phyloP scores from a whole-genome alignment of 2,888 invertebrate genomes.

The Drosophila quinaria region DNA sequence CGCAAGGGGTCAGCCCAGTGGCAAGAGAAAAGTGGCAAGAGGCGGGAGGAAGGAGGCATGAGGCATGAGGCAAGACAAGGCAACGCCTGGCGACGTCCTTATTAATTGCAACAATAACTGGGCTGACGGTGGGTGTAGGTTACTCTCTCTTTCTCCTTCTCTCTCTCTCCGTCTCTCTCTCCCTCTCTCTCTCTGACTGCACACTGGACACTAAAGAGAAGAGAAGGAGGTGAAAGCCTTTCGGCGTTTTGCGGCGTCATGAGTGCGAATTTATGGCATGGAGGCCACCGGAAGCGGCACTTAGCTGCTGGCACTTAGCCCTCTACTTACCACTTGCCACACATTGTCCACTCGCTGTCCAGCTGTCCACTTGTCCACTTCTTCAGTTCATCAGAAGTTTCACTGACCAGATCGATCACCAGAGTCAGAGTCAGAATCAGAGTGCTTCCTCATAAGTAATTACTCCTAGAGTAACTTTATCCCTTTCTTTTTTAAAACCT shows the following conservation, averaged over 20 bases:
- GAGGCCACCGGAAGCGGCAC: conserved; percentile 73
- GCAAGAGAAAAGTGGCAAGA: conserved; percentile 42
- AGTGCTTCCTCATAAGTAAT: conserved; percentile 51
- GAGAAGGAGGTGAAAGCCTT: conserved; percentile 41
- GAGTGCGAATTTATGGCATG: conserved; percentile 68
- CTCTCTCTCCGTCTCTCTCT: neutral
- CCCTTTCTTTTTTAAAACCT: conserved; percentile 1
- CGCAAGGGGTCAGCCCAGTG: conserved; percentile 36
- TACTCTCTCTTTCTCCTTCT: neutral
- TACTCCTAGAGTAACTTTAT: conserved; percentile 33
- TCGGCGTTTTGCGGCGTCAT: conserved; percentile 51
- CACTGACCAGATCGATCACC: conserved; percentile 35
- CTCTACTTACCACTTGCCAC: conserved; percentile 4
- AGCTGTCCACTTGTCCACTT: conserved; percentile 39
- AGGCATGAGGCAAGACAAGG: conserved; percentile 3
- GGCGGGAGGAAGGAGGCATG: conserved; percentile 24
- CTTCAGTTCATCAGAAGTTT: conserved; percentile 22
- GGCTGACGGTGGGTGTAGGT: conserved; percentile 32
- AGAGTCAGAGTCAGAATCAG: neutral
- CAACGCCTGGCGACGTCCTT: conserved; percentile 49
- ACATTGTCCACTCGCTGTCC: conserved; percentile 28
- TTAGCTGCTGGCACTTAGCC: conserved; percentile 73
- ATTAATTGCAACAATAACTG: conserved; percentile 80
- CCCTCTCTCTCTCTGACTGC: neutral
- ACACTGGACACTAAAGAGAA: neutral